Base-by-base conservation (phyloP, 2,113 vertebrate species). In the Microtus pennsylvanicus region DNA sequence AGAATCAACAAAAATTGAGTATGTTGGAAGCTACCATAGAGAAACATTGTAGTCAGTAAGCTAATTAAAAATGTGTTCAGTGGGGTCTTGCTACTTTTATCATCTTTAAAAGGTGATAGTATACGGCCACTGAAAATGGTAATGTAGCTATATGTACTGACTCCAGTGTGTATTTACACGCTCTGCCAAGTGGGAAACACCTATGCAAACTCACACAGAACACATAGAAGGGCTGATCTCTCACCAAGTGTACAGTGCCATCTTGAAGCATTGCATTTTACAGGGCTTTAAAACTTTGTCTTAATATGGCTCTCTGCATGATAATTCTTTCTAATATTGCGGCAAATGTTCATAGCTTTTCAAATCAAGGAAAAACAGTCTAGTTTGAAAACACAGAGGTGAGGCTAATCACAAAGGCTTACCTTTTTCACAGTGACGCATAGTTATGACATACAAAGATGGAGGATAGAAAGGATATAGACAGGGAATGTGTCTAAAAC, bases 31-130 rank as follows among this genome's bases (percentile, higher is more conserved):
- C 19, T 50, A 3, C 85, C 7, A 13, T 33, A n/a, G 21, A 4
- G 63, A 35, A 67, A 50, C 8, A 45, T n/a, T 87, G 30, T 70
- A 52, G 21, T 70, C 3, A 52, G 12, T 52, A 52, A 70, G 65
- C 45, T 70, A 16, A 52, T 50, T 87, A n/a, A 70, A 87, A 50
- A 24, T n/a, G 69, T 74, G 21, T 52, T 74, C 26, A 95, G 47
- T 91, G 16, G 75, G 63, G 3, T 5, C 28, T 72, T 93, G 69
- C 58, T 50, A 42, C n/a, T n/a, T n/a, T n/a, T n/a, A n/a, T n/a
- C n/a, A 42, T 85, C 67, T 96, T 95, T 55, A 88, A 75, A 94
- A 72, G 74, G 77, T 26, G 89, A 35, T 75, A 30, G 30, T 77
- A 58, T 28, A 19, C 0, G 69, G 35, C 8, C 81, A 61, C 77